Evolutionary conservation across 2,113 vertebrate genomes (phyloP).

Genomic region (Corythaixoides concolor): DNA sequence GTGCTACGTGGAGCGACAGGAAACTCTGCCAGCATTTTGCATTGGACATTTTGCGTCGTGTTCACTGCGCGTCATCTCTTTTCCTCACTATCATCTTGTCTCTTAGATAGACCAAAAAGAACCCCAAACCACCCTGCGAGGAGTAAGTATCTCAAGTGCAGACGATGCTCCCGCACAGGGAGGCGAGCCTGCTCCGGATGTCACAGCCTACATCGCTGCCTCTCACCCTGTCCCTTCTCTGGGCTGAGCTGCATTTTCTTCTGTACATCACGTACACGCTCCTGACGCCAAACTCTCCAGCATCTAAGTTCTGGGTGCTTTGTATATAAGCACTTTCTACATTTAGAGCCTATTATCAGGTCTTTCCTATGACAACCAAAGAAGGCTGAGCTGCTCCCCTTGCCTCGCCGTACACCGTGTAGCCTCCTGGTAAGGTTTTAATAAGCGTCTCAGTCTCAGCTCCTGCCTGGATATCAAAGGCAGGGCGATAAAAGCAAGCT

Average conservation of each 20-base stretch:
- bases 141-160: not conserved
- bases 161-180: not conserved
- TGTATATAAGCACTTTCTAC: not conserved
- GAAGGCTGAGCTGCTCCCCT: not conserved
- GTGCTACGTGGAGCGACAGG: accelerated
- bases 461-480: not conserved
- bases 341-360: not conserved
- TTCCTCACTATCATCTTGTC: not conserved
- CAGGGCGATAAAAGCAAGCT: not conserved
- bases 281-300: not conserved
- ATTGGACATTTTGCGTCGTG: accelerated
- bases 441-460: not conserved
- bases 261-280: accelerated
- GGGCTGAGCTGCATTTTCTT: not conserved
- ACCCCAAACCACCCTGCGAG: not conserved
- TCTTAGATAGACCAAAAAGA: not conserved
- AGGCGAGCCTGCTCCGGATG: not conserved
- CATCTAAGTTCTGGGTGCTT: not conserved
- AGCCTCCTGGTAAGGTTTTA: not conserved
- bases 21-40: not conserved
- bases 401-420: accelerated
- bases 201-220: not conserved
- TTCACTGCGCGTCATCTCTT: not conserved
- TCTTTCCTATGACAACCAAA: not conserved
- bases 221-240: not conserved